phyloP scores from a whole-genome alignment of 2,113 vertebrate genomes.

The Saguinus midas region DNA sequence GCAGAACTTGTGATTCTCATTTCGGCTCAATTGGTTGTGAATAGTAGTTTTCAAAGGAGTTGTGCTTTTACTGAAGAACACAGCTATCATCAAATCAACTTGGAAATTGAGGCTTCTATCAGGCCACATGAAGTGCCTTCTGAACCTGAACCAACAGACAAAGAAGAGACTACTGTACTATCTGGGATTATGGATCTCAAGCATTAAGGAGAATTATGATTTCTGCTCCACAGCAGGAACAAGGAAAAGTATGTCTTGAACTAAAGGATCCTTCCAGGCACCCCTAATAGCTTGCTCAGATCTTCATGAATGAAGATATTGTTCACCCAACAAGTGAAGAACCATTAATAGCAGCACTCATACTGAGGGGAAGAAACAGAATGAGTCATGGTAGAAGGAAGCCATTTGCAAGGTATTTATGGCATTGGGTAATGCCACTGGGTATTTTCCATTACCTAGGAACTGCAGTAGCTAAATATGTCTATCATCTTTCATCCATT shows the following conservation, averaged over 20 bases:
- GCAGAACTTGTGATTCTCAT: background rate
- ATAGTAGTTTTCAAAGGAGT: background rate
- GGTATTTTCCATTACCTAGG: background rate
- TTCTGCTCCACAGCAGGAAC: background rate
- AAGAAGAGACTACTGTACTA: background rate
- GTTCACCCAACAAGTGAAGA: background rate
- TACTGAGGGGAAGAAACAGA: background rate
- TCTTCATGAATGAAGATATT: background rate
- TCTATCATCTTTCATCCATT: background rate
- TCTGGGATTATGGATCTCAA: background rate
- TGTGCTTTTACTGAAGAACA: background rate
- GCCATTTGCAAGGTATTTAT: background rate
- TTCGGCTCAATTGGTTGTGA: background rate
- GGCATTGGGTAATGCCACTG: background rate
- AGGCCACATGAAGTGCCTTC: background rate
- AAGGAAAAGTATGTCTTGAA: background rate
- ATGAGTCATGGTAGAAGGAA: background rate
- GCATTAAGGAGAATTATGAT: background rate
- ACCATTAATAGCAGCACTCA: background rate
- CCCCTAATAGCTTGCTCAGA: background rate
- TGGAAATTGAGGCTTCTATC: background rate
- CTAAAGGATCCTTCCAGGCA: background rate
- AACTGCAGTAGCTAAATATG: background rate
- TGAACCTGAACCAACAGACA: background rate
- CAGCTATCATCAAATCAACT: background rate